Evolutionary conservation across 2,113 vertebrate genomes (phyloP), one percentile per base, ranked within the genome.

Genomic region (Brachypteracias leptosomus): DNA sequence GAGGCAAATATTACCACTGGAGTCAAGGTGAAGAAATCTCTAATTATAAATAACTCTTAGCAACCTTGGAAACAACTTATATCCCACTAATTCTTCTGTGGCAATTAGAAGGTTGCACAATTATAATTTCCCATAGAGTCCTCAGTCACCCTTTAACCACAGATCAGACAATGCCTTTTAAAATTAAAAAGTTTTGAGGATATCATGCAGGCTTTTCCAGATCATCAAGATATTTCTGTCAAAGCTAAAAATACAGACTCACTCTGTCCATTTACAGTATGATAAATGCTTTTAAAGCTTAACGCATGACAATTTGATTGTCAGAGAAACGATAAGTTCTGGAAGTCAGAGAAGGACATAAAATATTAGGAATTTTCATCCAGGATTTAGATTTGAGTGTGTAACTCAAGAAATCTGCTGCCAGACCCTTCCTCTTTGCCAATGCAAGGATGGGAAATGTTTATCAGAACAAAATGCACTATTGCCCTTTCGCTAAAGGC

Each of bases 401-500:
- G 17, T 29, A 80, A 78, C 38, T 78, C 52, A 66, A 36, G 36
- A 83, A 91, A 88, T 81, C 47, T 63, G 35, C 29, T 81, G 65
- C 81, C 75, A 93, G 77, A 7, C 31, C 40, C 38, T n/a, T 78
- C 68, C 72, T 81, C 57, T 79, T 61, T 85, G 59, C 79, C 74
- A 87, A 6, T 25, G n/a, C 25, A 77, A 70, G 21, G 84, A 87
- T 72, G 35, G 80, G 63, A 88, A 91, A 68, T 22, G 47, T 90
- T 74, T 89, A n/a, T 72, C 67, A 85, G 85, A 94, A 96, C 63
- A 87, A 92, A 95, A 86, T 33, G 22, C 21, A 1, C 76, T 83
- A 29, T 5, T 90, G 49, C 78, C 82, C 55, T 93, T 93, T 88
- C 62, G 33, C 94, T 93, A 47, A 75, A 88, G 80, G 85, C 85